These are phyloP conservation scores for Diplogasteroides magnus DNA, from an alignment of 1,140 invertebrate species.

Conservation along the genomic window DNA sequence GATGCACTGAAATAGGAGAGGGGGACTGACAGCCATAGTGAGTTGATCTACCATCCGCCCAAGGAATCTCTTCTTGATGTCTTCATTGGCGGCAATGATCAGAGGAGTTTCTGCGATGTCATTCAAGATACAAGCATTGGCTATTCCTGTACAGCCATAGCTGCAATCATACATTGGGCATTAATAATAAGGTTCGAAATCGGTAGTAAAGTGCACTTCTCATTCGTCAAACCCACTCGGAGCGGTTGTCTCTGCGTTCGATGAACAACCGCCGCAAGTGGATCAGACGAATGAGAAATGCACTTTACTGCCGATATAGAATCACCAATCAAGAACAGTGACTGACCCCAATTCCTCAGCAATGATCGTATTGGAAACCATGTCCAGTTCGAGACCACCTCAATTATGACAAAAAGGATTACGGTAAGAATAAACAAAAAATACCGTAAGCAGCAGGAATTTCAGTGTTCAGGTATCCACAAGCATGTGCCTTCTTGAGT, in stretches of 20 bases:
- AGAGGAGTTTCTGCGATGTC: conserved; percentile 82
- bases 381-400: conserved; percentile 42
- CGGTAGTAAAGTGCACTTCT: too few species aligned
- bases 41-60: conserved; percentile 77
- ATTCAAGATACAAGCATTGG: conserved; percentile 81
- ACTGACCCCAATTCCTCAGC: conserved; percentile 64
- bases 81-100: conserved; percentile 73
- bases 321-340: conserved; percentile 1
- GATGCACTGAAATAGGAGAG: too few species aligned
- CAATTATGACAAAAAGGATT: background rate
- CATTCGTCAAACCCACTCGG: too few species aligned
- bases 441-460: conserved; percentile 66
- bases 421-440: background rate
- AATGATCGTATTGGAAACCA: conserved; percentile 76
- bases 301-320: too few species aligned
- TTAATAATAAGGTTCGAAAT: too few species aligned
- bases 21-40: conserved; percentile 75
- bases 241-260: too few species aligned
- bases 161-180: too few species aligned
- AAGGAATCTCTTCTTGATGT: conserved; percentile 85
- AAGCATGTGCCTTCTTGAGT: conserved; percentile 79
- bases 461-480: conserved; percentile 80
- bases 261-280: too few species aligned
- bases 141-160: conserved; percentile 86
- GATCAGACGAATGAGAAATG: too few species aligned